phyloP scores from a whole-genome alignment of 2,888 invertebrate genomes.

The Lingula anatina region DNA sequence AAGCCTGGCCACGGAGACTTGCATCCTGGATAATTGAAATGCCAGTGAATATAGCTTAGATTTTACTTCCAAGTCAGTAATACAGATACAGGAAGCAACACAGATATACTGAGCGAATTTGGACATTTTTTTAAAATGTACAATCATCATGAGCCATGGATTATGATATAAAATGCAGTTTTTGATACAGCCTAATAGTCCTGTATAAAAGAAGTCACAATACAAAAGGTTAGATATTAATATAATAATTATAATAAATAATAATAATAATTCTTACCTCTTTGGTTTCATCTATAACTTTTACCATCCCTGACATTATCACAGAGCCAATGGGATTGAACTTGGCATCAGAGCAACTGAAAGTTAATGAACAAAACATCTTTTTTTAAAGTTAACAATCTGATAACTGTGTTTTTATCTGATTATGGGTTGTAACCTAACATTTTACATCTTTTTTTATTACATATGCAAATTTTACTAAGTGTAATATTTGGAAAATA shows the following conservation, averaged over 20 bases:
- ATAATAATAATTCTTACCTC: slow-evolving; percentile 31
- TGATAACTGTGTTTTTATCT: too few relatives aligned
- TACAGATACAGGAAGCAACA: background rate
- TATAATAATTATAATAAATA: background rate
- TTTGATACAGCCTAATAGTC: slow-evolving; percentile 4
- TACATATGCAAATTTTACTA: too few relatives aligned
- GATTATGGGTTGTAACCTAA: too few relatives aligned
- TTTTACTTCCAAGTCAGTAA: background rate
- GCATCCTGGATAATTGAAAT: slow-evolving; percentile 25
- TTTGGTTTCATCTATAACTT: slow-evolving; percentile 62
- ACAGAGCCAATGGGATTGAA: slow-evolving; percentile 66
- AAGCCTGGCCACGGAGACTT: slow-evolving; percentile 65
- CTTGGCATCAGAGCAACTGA: slow-evolving; percentile 59
- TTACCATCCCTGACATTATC: slow-evolving; percentile 67
- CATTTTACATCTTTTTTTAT: too few relatives aligned
- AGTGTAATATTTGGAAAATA: too few relatives aligned
- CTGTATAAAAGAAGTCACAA: background rate
- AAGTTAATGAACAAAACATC: slow-evolving; percentile 15
- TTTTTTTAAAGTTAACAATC: too few relatives aligned
- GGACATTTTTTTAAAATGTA: too few relatives aligned
- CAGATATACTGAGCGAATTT: background rate
- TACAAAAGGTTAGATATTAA: background rate
- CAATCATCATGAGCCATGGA: too few relatives aligned
- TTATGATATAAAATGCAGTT: too few relatives aligned
- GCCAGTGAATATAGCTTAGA: background rate